Evolutionary conservation across 2,797 vertebrate genomes (phyloP).

Genomic region (Leuciscus waleckii): DNA sequence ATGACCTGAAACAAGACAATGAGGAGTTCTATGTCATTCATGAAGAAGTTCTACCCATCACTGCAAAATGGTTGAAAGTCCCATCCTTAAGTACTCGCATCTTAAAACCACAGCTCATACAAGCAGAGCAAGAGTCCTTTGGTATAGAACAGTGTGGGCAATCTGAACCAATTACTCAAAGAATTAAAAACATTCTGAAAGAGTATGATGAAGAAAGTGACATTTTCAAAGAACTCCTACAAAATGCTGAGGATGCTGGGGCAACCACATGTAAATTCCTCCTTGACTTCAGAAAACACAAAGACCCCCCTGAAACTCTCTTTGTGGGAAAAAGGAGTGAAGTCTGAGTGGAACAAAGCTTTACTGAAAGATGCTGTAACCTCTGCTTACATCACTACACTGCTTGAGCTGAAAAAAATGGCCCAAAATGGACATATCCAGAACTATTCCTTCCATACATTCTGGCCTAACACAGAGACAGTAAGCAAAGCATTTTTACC

Average conservation of each 20-base stretch:
- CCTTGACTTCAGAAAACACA: constrained; percentile 81
- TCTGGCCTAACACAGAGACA: constrained; percentile 80
- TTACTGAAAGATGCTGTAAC: constrained; percentile 79
- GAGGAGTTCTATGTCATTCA: constrained; percentile 79
- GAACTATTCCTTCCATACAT: constrained; percentile 78
- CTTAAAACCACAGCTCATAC: constrained; percentile 70
- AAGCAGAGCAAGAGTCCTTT: constrained; percentile 64
- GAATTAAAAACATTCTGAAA: constrained; percentile 85
- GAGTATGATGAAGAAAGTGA: constrained; percentile 85
- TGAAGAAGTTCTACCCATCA: constrained; percentile 77
- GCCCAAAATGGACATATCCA: constrained; percentile 73
- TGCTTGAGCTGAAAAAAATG: constrained; percentile 79
- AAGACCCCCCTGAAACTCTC: constrained; percentile 74
- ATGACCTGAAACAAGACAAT: constrained; percentile 69
- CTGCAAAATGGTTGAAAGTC: constrained; percentile 78
- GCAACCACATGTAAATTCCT: constrained; percentile 82
- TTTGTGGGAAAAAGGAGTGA: constrained; percentile 79
- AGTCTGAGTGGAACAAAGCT: constrained; percentile 81
- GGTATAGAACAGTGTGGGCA: constrained; percentile 83
- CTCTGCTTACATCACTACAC: constrained; percentile 75
- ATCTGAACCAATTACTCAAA: constrained; percentile 82
- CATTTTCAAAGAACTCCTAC: constrained; percentile 87
- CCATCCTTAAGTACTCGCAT: constrained; percentile 80
- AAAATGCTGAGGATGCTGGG: constrained; percentile 88
- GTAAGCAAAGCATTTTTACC: constrained; percentile 79